These are phyloP conservation scores for Gymnarchus niloticus DNA, from an alignment of 2,113 vertebrate species.

Conservation along the genomic window DNA sequence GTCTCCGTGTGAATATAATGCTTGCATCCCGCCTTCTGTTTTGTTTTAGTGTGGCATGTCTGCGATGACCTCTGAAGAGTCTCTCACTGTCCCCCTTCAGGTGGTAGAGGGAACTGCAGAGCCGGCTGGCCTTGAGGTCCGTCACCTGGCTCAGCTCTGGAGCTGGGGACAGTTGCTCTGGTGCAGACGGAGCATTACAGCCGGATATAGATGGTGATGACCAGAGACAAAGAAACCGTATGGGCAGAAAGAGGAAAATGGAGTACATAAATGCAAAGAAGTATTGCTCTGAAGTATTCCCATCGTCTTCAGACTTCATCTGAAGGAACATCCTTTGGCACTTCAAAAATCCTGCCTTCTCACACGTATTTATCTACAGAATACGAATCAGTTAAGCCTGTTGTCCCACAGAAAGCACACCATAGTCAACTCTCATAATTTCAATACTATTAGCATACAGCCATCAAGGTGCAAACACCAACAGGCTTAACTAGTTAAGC, in stretches of 20 bases:
- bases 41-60: not conserved
- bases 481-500: too few species aligned
- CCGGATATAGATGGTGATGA: not conserved
- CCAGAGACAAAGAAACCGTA: not conserved
- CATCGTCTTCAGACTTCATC: not conserved
- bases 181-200: not conserved
- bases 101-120: not conserved
- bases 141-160: not conserved
- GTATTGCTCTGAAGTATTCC: not conserved
- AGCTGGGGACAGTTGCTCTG: not conserved
- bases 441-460: too few species aligned
- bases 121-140: not conserved
- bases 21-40: not conserved
- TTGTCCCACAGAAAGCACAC: not conserved
- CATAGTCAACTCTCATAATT: not conserved
- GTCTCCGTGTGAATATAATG: not conserved
- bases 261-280: not conserved
- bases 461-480: too few species aligned
- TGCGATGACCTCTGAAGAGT: not conserved
- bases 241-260: not conserved
- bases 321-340: too few species aligned
- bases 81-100: not conserved
- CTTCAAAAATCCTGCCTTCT: not conserved
- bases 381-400: not conserved
- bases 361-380: too few species aligned